Evolutionary conservation across 2,113 vertebrate species (phyloP).

Genomic region (Gavia stellata): DNA sequence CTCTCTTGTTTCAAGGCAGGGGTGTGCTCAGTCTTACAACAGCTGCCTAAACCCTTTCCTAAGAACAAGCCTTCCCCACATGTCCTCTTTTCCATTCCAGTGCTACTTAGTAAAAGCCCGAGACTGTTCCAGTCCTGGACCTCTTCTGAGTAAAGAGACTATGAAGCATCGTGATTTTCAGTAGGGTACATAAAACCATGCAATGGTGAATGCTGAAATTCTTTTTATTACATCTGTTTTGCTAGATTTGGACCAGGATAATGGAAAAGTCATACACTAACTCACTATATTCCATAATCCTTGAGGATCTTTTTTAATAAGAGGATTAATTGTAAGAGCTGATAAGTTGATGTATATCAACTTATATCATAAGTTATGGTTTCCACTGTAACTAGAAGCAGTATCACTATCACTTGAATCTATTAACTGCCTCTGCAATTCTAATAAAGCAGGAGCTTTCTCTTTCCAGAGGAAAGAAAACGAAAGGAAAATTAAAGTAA

Average conservation of each 20-base stretch:
- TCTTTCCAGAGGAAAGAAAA: background rate
- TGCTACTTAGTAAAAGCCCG: background rate
- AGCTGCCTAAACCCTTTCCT: background rate
- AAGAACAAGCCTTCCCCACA: background rate
- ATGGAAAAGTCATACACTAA: background rate
- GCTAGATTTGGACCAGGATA: background rate
- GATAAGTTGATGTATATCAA: background rate
- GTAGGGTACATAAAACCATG: background rate
- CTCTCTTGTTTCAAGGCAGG: background rate
- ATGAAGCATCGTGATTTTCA: background rate
- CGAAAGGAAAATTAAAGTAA: background rate
- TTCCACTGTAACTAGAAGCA: background rate
- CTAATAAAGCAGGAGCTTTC: background rate
- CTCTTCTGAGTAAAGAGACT: background rate
- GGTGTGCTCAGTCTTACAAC: background rate
- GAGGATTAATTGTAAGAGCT: conserved; percentile 29
- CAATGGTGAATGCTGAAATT: background rate
- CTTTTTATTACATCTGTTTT: background rate
- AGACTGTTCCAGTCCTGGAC: background rate
- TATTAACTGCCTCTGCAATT: background rate
- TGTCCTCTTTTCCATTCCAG: background rate
- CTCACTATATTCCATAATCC: background rate
- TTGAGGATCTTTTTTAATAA: conserved; percentile 4
- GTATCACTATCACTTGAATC: background rate
- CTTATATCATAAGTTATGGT: too few relatives aligned